phyloP scores from a whole-genome alignment of 1,140 invertebrate species.

The Drosophila nannoptera region DNA sequence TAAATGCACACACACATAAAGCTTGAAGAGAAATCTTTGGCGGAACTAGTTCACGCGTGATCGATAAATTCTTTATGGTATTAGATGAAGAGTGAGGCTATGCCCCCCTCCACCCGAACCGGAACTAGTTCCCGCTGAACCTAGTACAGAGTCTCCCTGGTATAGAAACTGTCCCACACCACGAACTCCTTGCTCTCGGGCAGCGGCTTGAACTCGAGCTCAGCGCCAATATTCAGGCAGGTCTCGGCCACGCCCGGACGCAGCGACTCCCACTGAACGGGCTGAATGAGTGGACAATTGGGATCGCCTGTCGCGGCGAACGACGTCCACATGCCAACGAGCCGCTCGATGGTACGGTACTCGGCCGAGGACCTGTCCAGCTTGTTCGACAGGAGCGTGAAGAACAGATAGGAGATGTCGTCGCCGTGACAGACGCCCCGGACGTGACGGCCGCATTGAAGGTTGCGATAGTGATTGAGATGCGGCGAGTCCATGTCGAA shows the following conservation, averaged over 20 bases:
- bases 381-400: slow-evolving; percentile 77
- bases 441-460: slow-evolving; percentile 55
- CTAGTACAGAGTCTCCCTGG: slow-evolving; percentile 58
- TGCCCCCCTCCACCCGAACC: no score
- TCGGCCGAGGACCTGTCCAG: slow-evolving; percentile 61
- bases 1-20: not conserved
- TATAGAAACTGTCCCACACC: slow-evolving; percentile 79
- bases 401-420: slow-evolving; percentile 84
- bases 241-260: slow-evolving; percentile 51
- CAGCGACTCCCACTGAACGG: slow-evolving; percentile 61
- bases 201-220: slow-evolving; percentile 69
- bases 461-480: slow-evolving; percentile 65
- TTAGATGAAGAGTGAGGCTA: not conserved
- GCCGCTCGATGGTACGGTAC: slow-evolving; percentile 71
- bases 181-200: slow-evolving; percentile 79
- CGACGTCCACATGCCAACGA: slow-evolving; percentile 78
- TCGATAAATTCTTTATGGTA: not conserved
- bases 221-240: slow-evolving; percentile 77
- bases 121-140: no score
- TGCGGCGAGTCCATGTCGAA: slow-evolving; percentile 78
- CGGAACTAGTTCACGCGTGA: no score
- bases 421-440: slow-evolving; percentile 82
- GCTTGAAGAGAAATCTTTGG: no score
- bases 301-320: slow-evolving; percentile 78
- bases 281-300: slow-evolving; percentile 49